These are phyloP conservation scores for Tinea pellionella DNA, from an alignment of 2,888 invertebrate genomes.

Conservation along the genomic window DNA sequence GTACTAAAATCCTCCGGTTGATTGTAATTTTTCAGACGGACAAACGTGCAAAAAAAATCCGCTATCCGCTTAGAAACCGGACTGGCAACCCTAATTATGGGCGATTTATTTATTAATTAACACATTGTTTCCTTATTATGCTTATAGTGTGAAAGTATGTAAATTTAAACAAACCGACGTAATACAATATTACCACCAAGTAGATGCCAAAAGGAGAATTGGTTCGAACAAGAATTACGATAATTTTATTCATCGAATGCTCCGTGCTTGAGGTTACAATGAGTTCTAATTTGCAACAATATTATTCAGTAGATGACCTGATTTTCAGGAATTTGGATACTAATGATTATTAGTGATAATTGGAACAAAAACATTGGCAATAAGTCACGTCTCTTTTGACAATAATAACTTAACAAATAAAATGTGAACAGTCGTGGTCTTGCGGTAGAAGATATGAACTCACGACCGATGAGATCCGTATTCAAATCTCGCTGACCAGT, in stretches of 20 bases:
- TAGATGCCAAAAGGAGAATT: slow-evolving; percentile 17
- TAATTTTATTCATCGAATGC: slow-evolving; percentile 40
- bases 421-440: too few relatives aligned
- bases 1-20: too few relatives aligned
- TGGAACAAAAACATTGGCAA: not conserved
- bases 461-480: too few relatives aligned
- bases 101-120: too few relatives aligned
- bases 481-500: too few relatives aligned
- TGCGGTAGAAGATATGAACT: too few relatives aligned
- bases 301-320: slow-evolving; percentile 4
- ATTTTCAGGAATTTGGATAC: not conserved
- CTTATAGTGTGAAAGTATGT: not conserved
- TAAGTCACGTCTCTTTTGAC: too few relatives aligned
- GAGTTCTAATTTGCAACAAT: slow-evolving; percentile 22
- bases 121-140: too few relatives aligned
- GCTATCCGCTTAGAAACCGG: too few relatives aligned
- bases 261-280: slow-evolving; percentile 21
- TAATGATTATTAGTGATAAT: not conserved
- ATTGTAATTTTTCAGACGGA: too few relatives aligned
- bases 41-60: too few relatives aligned
- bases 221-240: slow-evolving; percentile 28
- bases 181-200: not conserved
- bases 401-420: slow-evolving; percentile 3
- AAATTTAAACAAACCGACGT: not conserved
- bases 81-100: too few relatives aligned